A percentile compares a stretch with the other conserved stretches of the same genome.
These are phyloP conservation scores for Heliothis virescens DNA, from an alignment of 1,140 invertebrate species.

Conservation along the genomic window DNA sequence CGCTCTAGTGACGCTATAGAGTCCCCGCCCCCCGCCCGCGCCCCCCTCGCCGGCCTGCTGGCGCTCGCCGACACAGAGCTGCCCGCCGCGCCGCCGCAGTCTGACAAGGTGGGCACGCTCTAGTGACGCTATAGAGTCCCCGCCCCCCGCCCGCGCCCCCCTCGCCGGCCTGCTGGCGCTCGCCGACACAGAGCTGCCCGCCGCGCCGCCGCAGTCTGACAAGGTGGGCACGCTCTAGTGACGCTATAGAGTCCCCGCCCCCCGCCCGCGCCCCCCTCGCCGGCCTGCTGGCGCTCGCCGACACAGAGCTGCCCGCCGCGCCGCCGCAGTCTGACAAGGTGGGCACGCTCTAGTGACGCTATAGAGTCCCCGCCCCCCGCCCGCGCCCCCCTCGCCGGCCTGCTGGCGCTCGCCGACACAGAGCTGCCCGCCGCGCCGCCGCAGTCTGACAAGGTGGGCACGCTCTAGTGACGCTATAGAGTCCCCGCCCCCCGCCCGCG, in stretches of 20 bases:
- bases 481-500: slow-evolving; percentile 47
- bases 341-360: too few species aligned
- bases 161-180: slow-evolving; percentile 96
- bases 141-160: slow-evolving; percentile 80
- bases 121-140: not conserved
- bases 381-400: slow-evolving; percentile 91
- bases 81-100: slow-evolving; percentile 53
- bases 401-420: slow-evolving; percentile 94
- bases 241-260: not conserved
- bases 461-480: too few species aligned
- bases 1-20: too few species aligned
- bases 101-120: slow-evolving; percentile 50
- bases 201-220: slow-evolving; percentile 56
- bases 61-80: slow-evolving; percentile 91
- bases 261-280: slow-evolving; percentile 89
- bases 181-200: slow-evolving; percentile 87
- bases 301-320: slow-evolving; percentile 75
- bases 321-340: slow-evolving; percentile 59
- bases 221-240: slow-evolving; percentile 35
- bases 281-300: slow-evolving; percentile 95
- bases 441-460: slow-evolving; percentile 54
- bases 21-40: slow-evolving; percentile 47
- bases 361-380: slow-evolving; percentile 30
- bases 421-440: slow-evolving; percentile 58
- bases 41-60: slow-evolving; percentile 94